These are phyloP conservation scores for Eugnorisma glareosa DNA, from an alignment of 2,888 invertebrate genomes.

Conservation along the genomic window DNA sequence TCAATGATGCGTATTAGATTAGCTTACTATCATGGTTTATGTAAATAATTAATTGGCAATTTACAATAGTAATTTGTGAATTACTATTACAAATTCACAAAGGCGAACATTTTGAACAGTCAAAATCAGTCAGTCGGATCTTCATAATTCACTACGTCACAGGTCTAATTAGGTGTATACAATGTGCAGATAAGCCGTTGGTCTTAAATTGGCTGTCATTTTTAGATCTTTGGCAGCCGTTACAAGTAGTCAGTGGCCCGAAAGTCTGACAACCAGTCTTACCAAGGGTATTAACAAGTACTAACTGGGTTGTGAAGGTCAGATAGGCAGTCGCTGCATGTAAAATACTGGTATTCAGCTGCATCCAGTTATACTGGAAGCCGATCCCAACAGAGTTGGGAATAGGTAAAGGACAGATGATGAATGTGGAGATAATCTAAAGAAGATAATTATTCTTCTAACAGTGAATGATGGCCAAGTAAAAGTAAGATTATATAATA, in stretches of 20 bases:
- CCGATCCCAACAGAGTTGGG: no score
- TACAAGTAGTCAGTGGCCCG: no score
- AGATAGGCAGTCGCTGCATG: no score
- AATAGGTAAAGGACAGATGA: no score
- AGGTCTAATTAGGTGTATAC: neutral
- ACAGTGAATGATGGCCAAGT: neutral
- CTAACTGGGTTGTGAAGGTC: no score
- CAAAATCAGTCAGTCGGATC: neutral
- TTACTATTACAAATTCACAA: slow-evolving; percentile 11
- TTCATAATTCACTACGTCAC: neutral
- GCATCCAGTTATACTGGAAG: no score
- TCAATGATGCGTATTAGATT: slow-evolving; percentile 31
- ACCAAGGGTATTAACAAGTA: no score
- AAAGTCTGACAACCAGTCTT: no score
- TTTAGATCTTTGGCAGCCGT: no score
- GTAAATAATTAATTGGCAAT: slow-evolving; percentile 47
- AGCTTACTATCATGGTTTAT: slow-evolving; percentile 27
- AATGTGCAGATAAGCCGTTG: neutral
- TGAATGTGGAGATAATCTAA: neutral
- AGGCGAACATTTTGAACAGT: neutral
- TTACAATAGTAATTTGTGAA: slow-evolving; percentile 31
- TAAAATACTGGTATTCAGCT: no score
- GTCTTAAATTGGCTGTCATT: no score
- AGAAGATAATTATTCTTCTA: neutral
- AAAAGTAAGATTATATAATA: neutral